Evolutionary conservation across 2,888 invertebrate species (phyloP), one percentile per base, ranked within the genome.

Genomic region (Arge pagana): DNA sequence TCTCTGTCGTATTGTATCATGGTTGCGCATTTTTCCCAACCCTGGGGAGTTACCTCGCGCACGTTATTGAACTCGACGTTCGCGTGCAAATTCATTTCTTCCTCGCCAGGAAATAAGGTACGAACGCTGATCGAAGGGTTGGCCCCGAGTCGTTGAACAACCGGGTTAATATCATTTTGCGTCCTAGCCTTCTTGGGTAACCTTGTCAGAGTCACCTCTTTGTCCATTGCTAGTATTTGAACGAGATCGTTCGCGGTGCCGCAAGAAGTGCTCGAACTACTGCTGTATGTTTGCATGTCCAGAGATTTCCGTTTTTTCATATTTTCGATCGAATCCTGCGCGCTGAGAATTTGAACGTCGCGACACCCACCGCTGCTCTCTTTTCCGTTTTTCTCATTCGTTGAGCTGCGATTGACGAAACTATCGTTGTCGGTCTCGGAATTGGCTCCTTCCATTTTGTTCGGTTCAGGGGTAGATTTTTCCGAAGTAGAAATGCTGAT

Each of bases 91-190:
- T 88, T 87, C 80, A 92, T 83, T 67, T 91, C 90, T 65, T 91
- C 90, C 63, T 91, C 90, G 0, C 90, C 90, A 0, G 90, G 90
- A 75, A 90, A 90, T 10, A 90, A 72, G 62, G 90, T 89, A 31
- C 90, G 79, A 15, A 90, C 90, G 3, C 89, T 90, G 64, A 90
- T 88, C n/a, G 89, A 89, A 0, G 90, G 89, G 74, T 90, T 90
- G 0, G 86, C 85, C 49, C 86, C 87, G n/a, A 87, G 71, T 65
- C 86, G 77, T 63, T 84, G 85, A 1, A 87, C 86, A 0, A 85
- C 85, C 52, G 85, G 83, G 0, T 83, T 74, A 53, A 77, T 75
- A 19, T 82, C 82, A 59, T 81, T 82, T 57, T 78, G 82, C 2
- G 81, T 70, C 48, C 70, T 65, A 6, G 68, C 63, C 50, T 68